Evolutionary conservation across 2,888 invertebrate genomes (phyloP).

Genomic region (Teleiodes luculella): DNA sequence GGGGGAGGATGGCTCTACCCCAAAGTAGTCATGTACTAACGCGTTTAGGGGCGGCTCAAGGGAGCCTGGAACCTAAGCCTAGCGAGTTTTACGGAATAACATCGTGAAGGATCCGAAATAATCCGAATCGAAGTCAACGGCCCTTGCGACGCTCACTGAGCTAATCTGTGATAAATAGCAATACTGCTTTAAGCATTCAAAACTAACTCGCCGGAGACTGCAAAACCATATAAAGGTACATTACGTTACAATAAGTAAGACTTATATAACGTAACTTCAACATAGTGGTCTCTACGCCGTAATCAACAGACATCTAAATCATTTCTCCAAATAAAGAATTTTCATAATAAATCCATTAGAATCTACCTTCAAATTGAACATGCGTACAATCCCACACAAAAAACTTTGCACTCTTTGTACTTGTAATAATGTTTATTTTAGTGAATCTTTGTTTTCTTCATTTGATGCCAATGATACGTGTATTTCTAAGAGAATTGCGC

Average conservation of each 20-base stretch:
- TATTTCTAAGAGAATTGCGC: slow-evolving; percentile 7
- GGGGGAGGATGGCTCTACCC: too few relatives aligned
- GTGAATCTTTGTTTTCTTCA: neutral
- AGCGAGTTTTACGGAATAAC: too few relatives aligned
- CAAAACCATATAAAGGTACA: too few relatives aligned
- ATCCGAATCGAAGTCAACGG: too few relatives aligned
- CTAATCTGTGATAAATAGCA: too few relatives aligned
- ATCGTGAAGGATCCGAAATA: too few relatives aligned
- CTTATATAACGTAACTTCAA: neutral
- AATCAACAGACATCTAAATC: neutral
- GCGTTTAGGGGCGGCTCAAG: too few relatives aligned
- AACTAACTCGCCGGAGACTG: neutral
- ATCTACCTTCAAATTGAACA: neutral
- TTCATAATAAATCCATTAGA: slow-evolving; percentile 5
- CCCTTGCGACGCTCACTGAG: too few relatives aligned
- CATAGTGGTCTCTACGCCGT: neutral
- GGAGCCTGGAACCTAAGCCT: too few relatives aligned
- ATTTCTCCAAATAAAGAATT: slow-evolving; percentile 3
- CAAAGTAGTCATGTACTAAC: too few relatives aligned
- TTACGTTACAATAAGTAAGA: neutral
- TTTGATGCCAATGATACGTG: neutral
- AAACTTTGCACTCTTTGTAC: neutral
- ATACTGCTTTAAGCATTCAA: too few relatives aligned
- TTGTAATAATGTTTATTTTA: neutral
- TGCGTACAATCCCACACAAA: neutral